Evolutionary conservation across 2,113 vertebrate species (phyloP).

Genomic region (Phyllostomus hastatus): DNA sequence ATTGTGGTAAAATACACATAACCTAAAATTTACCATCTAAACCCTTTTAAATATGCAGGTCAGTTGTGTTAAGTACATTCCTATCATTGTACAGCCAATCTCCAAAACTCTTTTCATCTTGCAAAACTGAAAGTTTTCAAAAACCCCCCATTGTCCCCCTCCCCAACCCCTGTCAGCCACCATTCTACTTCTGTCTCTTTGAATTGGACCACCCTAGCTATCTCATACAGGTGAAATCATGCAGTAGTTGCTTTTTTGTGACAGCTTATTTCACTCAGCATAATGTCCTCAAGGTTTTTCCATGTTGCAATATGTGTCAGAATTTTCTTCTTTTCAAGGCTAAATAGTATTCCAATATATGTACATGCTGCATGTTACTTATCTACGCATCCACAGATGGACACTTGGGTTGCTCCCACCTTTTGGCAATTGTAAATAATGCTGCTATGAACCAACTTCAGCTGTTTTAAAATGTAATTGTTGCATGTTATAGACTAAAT

Average conservation of each 20-base stretch:
- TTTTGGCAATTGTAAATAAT: neutral
- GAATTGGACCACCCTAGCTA: neutral
- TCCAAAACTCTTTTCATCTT: constrained; percentile 1
- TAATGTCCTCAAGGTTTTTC: neutral
- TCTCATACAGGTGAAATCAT: neutral
- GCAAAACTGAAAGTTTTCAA: neutral
- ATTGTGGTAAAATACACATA: neutral
- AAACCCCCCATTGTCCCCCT: neutral
- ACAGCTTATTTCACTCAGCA: neutral
- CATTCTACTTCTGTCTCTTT: neutral
- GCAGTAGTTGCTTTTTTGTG: neutral
- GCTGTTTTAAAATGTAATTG: neutral
- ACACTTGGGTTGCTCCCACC: neutral
- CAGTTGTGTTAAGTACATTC: neutral
- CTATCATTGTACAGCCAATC: neutral
- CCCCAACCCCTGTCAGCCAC: neutral
- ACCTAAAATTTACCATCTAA: neutral
- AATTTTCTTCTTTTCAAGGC: neutral
- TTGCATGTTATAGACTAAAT: neutral
- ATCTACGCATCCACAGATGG: neutral
- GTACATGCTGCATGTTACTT: neutral
- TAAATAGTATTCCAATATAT: neutral
- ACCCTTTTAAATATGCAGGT: neutral
- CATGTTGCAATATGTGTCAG: neutral
- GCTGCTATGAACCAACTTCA: neutral